A percentile compares a stretch with the other conserved stretches of the same genome.
Conservation (phyloP, 2,888 invertebrate species). For the Melieria crassipennis region DNA sequence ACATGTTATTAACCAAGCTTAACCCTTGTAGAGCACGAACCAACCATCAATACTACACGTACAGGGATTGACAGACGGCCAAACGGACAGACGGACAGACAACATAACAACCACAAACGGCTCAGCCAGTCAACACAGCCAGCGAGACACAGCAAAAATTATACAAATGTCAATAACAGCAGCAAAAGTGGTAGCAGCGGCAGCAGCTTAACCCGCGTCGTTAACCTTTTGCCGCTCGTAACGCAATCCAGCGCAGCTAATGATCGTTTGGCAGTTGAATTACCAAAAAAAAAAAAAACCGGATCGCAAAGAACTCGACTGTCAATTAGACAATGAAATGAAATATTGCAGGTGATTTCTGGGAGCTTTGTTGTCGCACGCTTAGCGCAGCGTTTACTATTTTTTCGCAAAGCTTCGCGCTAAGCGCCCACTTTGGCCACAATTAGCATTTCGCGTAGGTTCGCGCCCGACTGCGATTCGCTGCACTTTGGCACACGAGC, state of each 20-base stretch:
- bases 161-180: not conserved
- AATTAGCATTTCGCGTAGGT: slow-evolving; percentile 18
- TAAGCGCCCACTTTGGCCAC: slow-evolving; percentile 14
- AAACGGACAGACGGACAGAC: too few species aligned
- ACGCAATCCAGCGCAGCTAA: not conserved
- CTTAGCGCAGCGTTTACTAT: not conserved
- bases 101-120: too few species aligned
- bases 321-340: not conserved
- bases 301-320: not conserved
- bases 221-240: not conserved
- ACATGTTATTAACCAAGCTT: slow-evolving; percentile 50
- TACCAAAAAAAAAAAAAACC: too few species aligned
- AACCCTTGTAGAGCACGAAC: slow-evolving; percentile 9
- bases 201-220: not conserved
- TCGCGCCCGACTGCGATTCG: not conserved
- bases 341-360: not conserved
- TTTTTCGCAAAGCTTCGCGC: not conserved
- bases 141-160: not conserved
- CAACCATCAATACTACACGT: not conserved
- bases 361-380: not conserved
- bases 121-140: too few species aligned
- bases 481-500: not conserved
- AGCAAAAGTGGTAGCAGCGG: not conserved
- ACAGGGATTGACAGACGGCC: not conserved
- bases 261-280: not conserved